Percentiles rank a stretch among this genome's conserved stretches.
Conservation (phyloP, 2,113 vertebrate genomes). For the Sinocyclocheilus anshuiensis region DNA sequence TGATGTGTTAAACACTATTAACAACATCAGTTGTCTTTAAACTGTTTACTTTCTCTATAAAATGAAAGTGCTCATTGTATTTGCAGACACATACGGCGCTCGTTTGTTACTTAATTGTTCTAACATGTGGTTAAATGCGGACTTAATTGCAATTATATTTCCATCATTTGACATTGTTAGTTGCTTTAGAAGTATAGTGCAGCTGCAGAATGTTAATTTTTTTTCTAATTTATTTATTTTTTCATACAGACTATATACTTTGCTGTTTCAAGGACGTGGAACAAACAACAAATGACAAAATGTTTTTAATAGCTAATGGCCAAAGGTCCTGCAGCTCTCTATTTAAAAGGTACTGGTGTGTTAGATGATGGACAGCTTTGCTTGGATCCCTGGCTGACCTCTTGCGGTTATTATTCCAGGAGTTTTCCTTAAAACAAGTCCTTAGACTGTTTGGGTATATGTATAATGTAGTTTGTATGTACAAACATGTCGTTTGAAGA, state of each 20-base stretch:
- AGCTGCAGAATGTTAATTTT: background rate
- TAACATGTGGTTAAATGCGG: constrained; percentile 1
- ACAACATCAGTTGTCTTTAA: background rate
- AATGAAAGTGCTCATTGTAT: background rate
- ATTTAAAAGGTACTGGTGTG: no score
- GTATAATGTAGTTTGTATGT: no score
- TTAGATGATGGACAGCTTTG: no score
- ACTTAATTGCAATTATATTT: constrained; percentile 15
- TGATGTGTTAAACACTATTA: background rate
- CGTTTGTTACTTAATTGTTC: constrained; percentile 2
- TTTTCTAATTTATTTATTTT: background rate
- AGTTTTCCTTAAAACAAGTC: no score
- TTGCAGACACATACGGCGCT: background rate
- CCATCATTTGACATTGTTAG: constrained; percentile 17
- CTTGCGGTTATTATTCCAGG: no score
- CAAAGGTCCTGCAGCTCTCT: no score
- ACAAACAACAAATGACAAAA: no score
- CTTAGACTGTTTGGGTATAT: no score
- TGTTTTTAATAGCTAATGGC: no score
- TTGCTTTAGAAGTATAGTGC: background rate
- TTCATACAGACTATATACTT: background rate
- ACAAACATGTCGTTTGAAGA: no score
- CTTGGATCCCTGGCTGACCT: no score
- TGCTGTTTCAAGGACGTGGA: background rate
- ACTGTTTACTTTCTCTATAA: background rate